Evolutionary conservation across 2,888 invertebrate species (phyloP), one percentile per base, ranked within the genome.

Genomic region (Caenorhabditis doughertyi): DNA sequence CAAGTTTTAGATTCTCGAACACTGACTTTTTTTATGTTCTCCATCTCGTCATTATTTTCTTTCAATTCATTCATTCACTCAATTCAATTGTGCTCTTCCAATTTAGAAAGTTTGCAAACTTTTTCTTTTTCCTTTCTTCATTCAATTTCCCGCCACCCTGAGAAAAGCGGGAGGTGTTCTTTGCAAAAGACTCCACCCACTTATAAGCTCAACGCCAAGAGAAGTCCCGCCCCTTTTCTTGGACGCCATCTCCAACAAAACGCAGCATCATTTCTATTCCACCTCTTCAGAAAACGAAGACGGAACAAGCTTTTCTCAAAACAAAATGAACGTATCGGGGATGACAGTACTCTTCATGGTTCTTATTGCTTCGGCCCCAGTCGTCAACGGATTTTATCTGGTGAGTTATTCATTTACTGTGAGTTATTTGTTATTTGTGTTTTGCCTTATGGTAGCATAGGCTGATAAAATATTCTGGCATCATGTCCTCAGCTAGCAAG

Each of bases 231-330:
- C 73, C 80, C 21, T 53, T 73, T 73, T 51, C 44, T 60, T 27
- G 35, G 56, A 35, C 16, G 29, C 42, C 27, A 8, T 64, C 42
- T 42, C 21, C 18, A 23, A 27, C 49, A n/a, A 65, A 44, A 55
- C 64, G 47, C 29, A 32, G 64, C 55, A 64, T 65, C 44, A 39
- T 55, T 73, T 29, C 27, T 64, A 39, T 64, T 64, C 23, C 47
- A 53, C 60, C 42, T 76, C 76, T 68, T 72, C 72, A 72, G 72
- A 49, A 47, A 51, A 47, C 47, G 72, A 62, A 62, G 72, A 72
- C 51, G 62, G 72, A 72, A 60, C 65, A 44, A 27, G 32, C 49
- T 35, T 44, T n/a, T 55, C 71, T 27, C 44, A 16, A 32, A 49
- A 58, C 23, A 71, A 13, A 13, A 74, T 65, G 67, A 65, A 35